Base-by-base conservation (phyloP, 2,797 vertebrate genomes). In the Lepilemur ruficaudatus region DNA sequence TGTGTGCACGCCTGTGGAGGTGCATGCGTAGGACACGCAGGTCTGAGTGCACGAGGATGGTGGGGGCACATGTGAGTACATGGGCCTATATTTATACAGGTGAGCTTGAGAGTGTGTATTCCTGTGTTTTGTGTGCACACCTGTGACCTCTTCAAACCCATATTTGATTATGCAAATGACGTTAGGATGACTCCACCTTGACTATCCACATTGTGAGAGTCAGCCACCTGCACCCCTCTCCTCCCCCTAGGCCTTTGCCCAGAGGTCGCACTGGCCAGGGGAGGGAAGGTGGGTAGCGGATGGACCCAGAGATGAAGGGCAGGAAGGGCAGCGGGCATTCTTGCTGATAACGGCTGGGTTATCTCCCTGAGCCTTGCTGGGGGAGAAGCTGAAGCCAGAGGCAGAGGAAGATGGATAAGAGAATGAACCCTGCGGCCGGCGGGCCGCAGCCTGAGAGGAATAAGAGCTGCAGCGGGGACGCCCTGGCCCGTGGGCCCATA, bases 121-220 rank as follows among this genome's bases (percentile, higher is more conserved):
- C n/a, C 25, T 61, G 17, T 61, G 5, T 65, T 81, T 63, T 63
- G 12, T 61, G 75, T 55, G 70, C 38, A 63, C 57, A 72, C 41
- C 59, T 75, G 89, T 20, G 50, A 88, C 18, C n/a, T 63, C 57
- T 91, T 65, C 69, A 63, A 89, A 83, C n/a, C 61, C 52, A 30
- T 73, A 94, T 86, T 75, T 32, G 92, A 73, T 61, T 95, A 96
- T 83, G 78, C 82, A 87, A 41, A 79, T 78, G 46, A 85, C 50
- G 38, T 46, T 25, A 6, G 82, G 28, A 76, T 59, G n/a, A 88
- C 72, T 88, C 72, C 73, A 70, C 69, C 50, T 85, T 46, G 73
- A 88, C 80, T 7, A 73, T 32, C 57, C 4, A 17, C 1, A 35
- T 32, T 28, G 41, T 55, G n/a, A 18, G 2, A 18, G 30, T 75